These are phyloP conservation scores for Sialis fuliginosa DNA, from an alignment of 2,888 invertebrate species.

Conservation along the genomic window DNA sequence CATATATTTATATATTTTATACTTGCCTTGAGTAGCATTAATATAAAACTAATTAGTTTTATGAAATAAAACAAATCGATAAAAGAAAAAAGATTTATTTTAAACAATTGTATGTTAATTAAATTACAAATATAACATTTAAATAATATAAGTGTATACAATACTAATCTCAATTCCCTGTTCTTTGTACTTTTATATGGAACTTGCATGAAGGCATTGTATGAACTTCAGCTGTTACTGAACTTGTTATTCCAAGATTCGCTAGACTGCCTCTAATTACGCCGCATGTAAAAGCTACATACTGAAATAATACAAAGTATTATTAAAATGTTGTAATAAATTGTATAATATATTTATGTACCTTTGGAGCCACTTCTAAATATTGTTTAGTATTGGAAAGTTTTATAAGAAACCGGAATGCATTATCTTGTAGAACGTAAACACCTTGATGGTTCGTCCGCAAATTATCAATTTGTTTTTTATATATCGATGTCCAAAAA, in stretches of 20 bases:
- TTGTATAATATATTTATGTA: conserved; percentile 20
- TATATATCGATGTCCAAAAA: conserved; percentile 95
- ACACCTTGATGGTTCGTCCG: conserved; percentile 96
- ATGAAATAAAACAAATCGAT: too few relatives aligned
- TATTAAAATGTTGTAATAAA: neutral
- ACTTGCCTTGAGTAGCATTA: too few relatives aligned
- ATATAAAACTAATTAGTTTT: too few relatives aligned
- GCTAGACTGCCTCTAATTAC: conserved; percentile 86
- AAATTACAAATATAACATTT: too few relatives aligned
- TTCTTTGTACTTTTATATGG: conserved; percentile 72
- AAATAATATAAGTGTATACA: too few relatives aligned
- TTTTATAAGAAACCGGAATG: conserved; percentile 75
- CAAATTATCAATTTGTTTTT: conserved; percentile 95
- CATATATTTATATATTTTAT: too few relatives aligned
- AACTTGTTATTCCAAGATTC: conserved; percentile 82
- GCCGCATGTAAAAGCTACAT: conserved; percentile 91
- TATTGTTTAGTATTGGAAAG: conserved; percentile 83
- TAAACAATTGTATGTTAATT: too few relatives aligned
- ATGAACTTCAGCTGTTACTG: conserved; percentile 90
- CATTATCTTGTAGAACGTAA: conserved; percentile 93
- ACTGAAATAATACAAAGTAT: conserved; percentile 29
- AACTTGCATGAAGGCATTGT: conserved; percentile 86
- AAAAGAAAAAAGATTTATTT: too few relatives aligned
- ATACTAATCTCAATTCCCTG: conserved; percentile 20
- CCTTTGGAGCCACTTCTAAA: conserved; percentile 75